These are phyloP conservation scores for Halcyon leucocephala DNA, from an alignment of 2,797 vertebrate species.

Conservation along the genomic window DNA sequence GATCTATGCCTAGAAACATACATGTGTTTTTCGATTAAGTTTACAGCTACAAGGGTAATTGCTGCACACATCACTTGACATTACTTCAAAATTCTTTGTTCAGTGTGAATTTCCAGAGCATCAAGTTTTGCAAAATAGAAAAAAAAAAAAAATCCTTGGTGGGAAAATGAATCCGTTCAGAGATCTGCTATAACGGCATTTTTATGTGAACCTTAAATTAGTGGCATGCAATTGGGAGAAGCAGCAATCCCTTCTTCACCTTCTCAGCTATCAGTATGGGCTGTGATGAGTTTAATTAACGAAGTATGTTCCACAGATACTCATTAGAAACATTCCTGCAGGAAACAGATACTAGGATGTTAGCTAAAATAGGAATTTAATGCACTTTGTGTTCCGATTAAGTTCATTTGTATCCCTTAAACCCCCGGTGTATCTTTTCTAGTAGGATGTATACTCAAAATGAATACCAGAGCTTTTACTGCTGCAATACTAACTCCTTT, in stretches of 20 bases:
- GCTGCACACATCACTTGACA: neutral
- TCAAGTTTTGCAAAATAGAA: neutral
- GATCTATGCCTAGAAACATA: neutral
- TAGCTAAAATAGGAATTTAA: constrained; percentile 26
- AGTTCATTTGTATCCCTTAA: neutral
- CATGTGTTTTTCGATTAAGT: neutral
- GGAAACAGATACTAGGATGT: neutral
- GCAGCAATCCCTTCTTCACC: neutral
- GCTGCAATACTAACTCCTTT: neutral
- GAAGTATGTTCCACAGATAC: neutral
- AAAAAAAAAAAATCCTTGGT: neutral
- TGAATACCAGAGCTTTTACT: neutral
- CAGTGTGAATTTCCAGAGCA: neutral
- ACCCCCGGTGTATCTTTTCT: neutral
- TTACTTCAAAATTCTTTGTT: neutral
- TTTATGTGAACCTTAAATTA: constrained; percentile 17
- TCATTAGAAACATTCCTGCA: constrained; percentile 21
- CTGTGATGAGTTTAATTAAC: constrained; percentile 13
- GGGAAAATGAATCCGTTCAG: neutral
- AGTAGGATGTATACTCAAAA: neutral
- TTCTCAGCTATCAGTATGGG: neutral
- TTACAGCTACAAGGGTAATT: neutral
- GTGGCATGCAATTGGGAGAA: neutral
- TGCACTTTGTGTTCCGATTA: neutral
- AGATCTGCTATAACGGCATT: neutral